These are phyloP conservation scores for Beris chalybata DNA, from an alignment of 2,888 invertebrate genomes.

Conservation along the genomic window DNA sequence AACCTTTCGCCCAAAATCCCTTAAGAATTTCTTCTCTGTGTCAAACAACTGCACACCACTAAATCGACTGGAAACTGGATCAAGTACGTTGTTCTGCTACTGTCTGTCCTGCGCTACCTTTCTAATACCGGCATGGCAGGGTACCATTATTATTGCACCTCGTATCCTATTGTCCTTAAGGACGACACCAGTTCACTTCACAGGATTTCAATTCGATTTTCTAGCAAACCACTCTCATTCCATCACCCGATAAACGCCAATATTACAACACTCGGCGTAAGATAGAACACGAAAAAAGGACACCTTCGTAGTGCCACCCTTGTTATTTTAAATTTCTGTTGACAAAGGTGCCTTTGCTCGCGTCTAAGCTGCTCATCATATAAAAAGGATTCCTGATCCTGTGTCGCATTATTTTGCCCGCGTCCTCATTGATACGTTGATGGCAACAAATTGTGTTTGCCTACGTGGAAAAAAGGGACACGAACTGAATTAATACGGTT, in stretches of 20 bases:
- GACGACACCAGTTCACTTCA: constrained; percentile 8
- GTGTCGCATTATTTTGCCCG: constrained; percentile 24
- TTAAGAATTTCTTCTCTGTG: too few relatives aligned
- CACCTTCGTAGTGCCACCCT: constrained; percentile 28
- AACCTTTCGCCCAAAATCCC: not conserved
- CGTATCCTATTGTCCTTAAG: constrained; percentile 8
- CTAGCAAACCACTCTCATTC: constrained; percentile 10
- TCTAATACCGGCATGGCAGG: constrained; percentile 9
- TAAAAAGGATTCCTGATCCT: constrained; percentile 29
- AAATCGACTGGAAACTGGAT: constrained; percentile 29
- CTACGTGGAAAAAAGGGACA: constrained; percentile 35
- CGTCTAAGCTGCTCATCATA: constrained; percentile 25
- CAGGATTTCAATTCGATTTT: constrained; percentile 8
- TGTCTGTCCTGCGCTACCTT: too few relatives aligned
- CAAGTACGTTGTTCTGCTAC: constrained; percentile 23
- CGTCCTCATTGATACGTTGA: constrained; percentile 35
- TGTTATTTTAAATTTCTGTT: constrained; percentile 40
- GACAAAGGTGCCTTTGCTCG: constrained; percentile 34
- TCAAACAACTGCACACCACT: too few relatives aligned
- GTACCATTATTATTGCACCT: constrained; percentile 9
- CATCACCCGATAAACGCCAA: constrained; percentile 20
- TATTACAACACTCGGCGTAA: not conserved
- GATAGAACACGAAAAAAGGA: not conserved
- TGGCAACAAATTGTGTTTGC: constrained; percentile 39
- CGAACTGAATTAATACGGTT: constrained; percentile 39